phyloP scores from a whole-genome alignment of 2,888 invertebrate genomes.

The Agrotis ipsilon region DNA sequence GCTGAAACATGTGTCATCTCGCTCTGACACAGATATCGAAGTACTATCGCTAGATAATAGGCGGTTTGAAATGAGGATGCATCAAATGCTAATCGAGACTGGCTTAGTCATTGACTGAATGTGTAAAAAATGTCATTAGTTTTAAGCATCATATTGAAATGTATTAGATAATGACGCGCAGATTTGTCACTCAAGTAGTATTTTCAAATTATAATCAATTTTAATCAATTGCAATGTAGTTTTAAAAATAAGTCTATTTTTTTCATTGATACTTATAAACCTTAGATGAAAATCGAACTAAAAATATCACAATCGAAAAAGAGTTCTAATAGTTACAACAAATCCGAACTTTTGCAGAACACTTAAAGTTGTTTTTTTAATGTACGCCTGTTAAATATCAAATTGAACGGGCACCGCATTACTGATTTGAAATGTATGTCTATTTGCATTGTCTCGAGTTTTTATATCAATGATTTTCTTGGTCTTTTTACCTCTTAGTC shows the following conservation, averaged over 20 bases:
- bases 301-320: too few relatives aligned
- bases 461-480: conserved; percentile 18
- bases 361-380: too few relatives aligned
- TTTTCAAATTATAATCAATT: conserved; percentile 7
- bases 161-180: conserved; percentile 18
- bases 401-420: too few relatives aligned
- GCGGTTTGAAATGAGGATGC: conserved; percentile 29
- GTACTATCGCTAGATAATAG: conserved; percentile 14
- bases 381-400: too few relatives aligned
- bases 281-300: too few relatives aligned
- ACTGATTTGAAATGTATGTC: too few relatives aligned
- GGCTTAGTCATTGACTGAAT: conserved; percentile 33
- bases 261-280: too few relatives aligned
- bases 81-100: conserved; percentile 43
- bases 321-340: too few relatives aligned
- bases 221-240: conserved; percentile 19
- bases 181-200: conserved; percentile 7
- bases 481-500: not conserved
- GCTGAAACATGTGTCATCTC: conserved; percentile 3
- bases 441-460: too few relatives aligned
- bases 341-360: too few relatives aligned
- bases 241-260: not conserved
- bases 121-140: conserved; percentile 36
- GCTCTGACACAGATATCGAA: not conserved
- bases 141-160: conserved; percentile 26